Base-by-base conservation (phyloP, 2,797 vertebrate species). In the Nannoperca obscura region DNA sequence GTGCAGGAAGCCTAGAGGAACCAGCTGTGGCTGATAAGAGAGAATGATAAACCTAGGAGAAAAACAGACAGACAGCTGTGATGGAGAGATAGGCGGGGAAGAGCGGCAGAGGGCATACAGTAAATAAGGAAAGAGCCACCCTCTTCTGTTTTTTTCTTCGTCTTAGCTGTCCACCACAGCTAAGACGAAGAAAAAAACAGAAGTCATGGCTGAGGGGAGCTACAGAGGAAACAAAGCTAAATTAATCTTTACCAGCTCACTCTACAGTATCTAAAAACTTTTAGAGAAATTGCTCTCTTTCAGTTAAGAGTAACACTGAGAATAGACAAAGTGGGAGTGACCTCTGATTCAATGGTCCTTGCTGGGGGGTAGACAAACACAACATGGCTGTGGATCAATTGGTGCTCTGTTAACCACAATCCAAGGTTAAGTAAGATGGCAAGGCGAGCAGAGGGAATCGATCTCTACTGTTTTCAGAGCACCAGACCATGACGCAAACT, bases 1-100 rank as follows among this genome's bases (percentile, higher is more conserved):
- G 83, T 81, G 57, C 89, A 86, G 91, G 92, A 93, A 93, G 86
- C 77, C 76, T 36, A 70, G 76, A 87, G 78, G 85, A 92, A 84
- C 82, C 86, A 91, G 80, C 76, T 50, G 75, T 32, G 60, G 81
- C 88, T 76, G 92, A 94, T 92, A 91, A 91, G 81, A 83, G 76
- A 54, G 53, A 83, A 83, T 80, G 89, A 92, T 88, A 92, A 90
- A 91, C 74, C 86, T 78, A 75, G 66, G 70, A 89, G 79, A 88
- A 84, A 87, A 84, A 86, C 88, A 90, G 88, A 88, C 15, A 10
- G 86, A 67, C 85, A 81, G 87, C 89, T 86, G 82, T 77, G 92
- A 92, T 91, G 86, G 73, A 84, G 86, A 86, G 88, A 93, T 92
- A 92, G 80, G 62, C 22, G 2, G 50, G 60, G n/a, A n/a, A 79